Evolutionary conservation across 2,113 vertebrate genomes (phyloP).

Genomic region (Nycticryphes semicollaris): DNA sequence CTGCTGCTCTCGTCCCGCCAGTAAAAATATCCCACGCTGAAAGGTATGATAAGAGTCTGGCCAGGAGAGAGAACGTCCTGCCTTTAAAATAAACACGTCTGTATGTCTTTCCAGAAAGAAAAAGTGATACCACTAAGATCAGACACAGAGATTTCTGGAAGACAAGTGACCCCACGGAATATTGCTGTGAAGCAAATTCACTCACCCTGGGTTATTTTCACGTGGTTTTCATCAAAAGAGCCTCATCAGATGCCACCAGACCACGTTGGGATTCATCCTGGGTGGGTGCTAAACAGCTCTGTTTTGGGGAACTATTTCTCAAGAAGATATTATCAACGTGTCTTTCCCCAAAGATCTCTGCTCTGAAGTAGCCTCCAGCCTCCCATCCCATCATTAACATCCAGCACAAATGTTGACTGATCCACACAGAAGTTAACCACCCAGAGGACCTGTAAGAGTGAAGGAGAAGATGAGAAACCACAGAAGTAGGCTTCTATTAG

Average conservation of each 20-base stretch:
- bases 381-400: background rate
- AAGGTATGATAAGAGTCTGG: slow-evolving; percentile 10
- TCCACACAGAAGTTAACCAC: background rate
- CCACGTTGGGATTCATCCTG: too few relatives aligned
- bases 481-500: background rate
- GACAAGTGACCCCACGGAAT: background rate
- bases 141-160: background rate
- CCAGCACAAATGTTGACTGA: background rate
- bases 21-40: slow-evolving; percentile 29
- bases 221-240: background rate
- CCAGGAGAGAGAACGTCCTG: background rate
- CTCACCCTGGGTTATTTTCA: background rate
- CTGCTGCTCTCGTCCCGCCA: background rate
- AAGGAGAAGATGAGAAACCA: background rate
- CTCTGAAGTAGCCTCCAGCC: background rate
- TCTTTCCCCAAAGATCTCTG: background rate
- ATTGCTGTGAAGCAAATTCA: accelerated
- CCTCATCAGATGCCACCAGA: background rate
- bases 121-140: background rate
- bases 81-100: background rate
- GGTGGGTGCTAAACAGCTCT: background rate
- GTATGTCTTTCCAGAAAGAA: slow-evolving; percentile 3
- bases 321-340: background rate
- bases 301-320: background rate
- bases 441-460: background rate